Evolutionary conservation across 2,888 invertebrate genomes (phyloP), one percentile per base, ranked within the genome.

Genomic region (Aleiodes testaceus): DNA sequence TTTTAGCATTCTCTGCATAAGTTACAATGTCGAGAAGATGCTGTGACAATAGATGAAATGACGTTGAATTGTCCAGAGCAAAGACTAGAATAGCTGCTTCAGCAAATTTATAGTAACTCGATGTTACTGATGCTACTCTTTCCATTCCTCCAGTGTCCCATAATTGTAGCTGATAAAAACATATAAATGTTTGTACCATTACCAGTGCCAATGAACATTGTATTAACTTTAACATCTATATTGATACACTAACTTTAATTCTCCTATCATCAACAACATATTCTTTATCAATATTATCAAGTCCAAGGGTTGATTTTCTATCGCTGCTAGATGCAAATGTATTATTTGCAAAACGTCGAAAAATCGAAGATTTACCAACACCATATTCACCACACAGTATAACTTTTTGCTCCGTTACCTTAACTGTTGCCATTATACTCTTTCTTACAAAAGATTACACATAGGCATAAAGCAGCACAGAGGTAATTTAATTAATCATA

Each of bases 91-190:
- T 93, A 71, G 97, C 97, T 73, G 97, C 97, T 86, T 97, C 97
- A 2, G 97, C 95, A 89, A 97, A 97, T 88, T 97, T 97, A 87
- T 97, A 98, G 86, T 98, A 98, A 84, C 96, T 96, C 30, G 96
- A 96, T 11, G 97, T 97, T 18, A 98, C 95, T 2, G 97, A 97
- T 55, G 97, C 97, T 75, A 97, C 97, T 80, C 97, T 90, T 88
- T 98, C 98, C 96, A 98, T 97, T 63, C 97, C 97, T 78, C 97
- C 97, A 45, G 98, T 98, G 85, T 98, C 98, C 97, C 97, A 98
- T 78, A 98, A 88, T 88, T 97, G 97, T 74, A 98, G 89, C 97
- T 97, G 87, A 67, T 74, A 69, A 12, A 14, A 20, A 7, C 18
- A 14, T 47, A n/a, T 18, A 16, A 44, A 44, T 63, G 18, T n/a